Base-by-base conservation (phyloP, 2,113 vertebrate genomes). In the Microcebus ravelobensis region DNA sequence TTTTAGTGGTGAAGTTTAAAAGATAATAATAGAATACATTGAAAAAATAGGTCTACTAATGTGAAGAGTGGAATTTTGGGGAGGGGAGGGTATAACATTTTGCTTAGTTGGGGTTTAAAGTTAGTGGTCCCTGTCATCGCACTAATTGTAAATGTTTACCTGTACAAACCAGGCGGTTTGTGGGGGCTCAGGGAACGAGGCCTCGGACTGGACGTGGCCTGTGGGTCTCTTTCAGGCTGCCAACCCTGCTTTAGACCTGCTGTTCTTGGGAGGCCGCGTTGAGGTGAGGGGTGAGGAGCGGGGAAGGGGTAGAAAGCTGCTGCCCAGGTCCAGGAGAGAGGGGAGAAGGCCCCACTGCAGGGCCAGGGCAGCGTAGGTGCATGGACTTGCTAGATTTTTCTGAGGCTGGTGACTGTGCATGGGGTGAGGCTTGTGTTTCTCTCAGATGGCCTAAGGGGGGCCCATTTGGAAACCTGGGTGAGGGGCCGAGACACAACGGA, bases 161-260 rank as follows among this genome's bases (percentile, higher is more conserved):
- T 91, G 13, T 55, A 11, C 81, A 87, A 59, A 23, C 42, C 13
- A 48, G 11, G 57, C 31, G 34, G 85, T 57, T 45, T 21, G 52
- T 57, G 55, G 52, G 73, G 18, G 29, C 42, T 45, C 50, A 12
- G 31, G 71, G 11, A 59, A n/a, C 50, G 8, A 90, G 7, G 7
- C 1, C 5, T 14, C 1, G 14, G 4, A 9, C 57, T 34, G 73
- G 31, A n/a, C 31, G 25, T 73, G 84, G 57, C 34, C 31, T 48
- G 7, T 1, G 0, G 27, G 27, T 10, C 45, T 29, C 25, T 8
- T 0, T 0, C 21, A 6, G 6, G 7, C 50, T 23, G 25, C 2
- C 2, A 5, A 5, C 3, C 2, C 42, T 7, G 18, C 31, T 29
- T 39, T 67, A 36, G 67, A 36, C n/a, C 36, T 57, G 1, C 10